A percentile compares a stretch with the other conserved stretches of the same genome.
Evolutionary conservation across 2,113 vertebrate species (phyloP).

Genomic region (Apus apus): DNA sequence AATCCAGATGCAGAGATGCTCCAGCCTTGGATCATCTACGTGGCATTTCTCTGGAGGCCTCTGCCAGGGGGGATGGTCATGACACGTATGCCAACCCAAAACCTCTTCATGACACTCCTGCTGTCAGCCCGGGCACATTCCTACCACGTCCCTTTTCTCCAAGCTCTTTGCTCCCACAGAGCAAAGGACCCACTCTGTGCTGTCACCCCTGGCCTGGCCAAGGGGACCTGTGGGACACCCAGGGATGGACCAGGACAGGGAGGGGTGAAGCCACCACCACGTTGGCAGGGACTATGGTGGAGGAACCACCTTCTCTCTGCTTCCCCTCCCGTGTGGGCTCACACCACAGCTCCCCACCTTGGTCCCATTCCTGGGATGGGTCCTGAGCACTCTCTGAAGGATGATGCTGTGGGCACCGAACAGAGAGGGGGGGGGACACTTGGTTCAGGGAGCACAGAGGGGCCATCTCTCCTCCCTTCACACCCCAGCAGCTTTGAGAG

Average conservation of each 20-base stretch:
- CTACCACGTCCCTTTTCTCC: not conserved
- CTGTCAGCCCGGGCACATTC: not conserved
- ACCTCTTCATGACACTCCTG: too few relatives aligned
- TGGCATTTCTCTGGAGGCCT: too few relatives aligned
- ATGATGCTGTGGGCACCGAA: not conserved
- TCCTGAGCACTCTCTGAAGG: rapidly evolving
- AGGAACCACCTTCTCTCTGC: not conserved
- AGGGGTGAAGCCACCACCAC: not conserved
- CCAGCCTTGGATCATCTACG: too few relatives aligned
- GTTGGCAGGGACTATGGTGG: not conserved
- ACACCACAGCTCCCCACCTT: not conserved
- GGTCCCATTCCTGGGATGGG: not conserved
- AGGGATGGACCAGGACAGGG: not conserved
- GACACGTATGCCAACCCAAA: too few relatives aligned
- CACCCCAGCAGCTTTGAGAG: too few relatives aligned
- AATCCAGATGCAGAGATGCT: too few relatives aligned
- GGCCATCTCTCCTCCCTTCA: too few relatives aligned
- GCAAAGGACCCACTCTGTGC: too few relatives aligned
- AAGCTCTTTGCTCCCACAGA: too few relatives aligned
- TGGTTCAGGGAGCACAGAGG: too few relatives aligned
- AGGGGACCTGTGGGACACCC: too few relatives aligned
- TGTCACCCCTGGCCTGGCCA: not conserved
- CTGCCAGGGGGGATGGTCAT: too few relatives aligned
- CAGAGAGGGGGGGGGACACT: not conserved
- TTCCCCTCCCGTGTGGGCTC: not conserved